Conservation (phyloP, 2,797 vertebrate species). For the Rhinatrema bivittatum region DNA sequence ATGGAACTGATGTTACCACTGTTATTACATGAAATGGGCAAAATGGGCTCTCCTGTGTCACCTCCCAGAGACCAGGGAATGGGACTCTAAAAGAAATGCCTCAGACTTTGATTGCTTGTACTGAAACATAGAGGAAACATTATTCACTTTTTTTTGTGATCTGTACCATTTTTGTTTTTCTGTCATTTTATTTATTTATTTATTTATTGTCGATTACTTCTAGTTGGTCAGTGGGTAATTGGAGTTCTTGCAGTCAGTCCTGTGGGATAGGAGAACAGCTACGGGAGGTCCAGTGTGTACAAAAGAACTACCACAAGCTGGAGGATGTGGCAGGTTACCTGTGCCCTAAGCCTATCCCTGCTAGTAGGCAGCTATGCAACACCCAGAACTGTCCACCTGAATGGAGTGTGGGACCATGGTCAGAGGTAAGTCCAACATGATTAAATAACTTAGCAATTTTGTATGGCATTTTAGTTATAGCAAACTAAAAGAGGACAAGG, state of each 20-base stretch:
- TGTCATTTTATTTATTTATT: conserved; percentile 18
- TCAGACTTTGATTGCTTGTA: no score
- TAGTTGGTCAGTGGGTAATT: conserved; percentile 80
- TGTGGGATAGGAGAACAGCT: conserved; percentile 72
- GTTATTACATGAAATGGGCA: no score
- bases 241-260: conserved; percentile 69
- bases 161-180: no score
- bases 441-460: conserved; percentile 4
- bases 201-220: no score
- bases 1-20: no score
- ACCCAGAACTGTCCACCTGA: conserved; percentile 64
- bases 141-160: no score
- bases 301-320: conserved; percentile 38
- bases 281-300: conserved; percentile 61
- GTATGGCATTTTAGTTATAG: no score
- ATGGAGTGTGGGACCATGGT: conserved; percentile 74
- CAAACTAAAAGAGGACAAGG: no score
- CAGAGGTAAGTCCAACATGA: conserved; percentile 59
- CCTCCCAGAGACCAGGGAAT: no score
- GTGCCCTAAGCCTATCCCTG: conserved; percentile 52
- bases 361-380: conserved; percentile 58
- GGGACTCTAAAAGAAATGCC: no score
- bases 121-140: background rate
- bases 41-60: no score
- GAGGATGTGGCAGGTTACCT: conserved; percentile 43